Evolutionary conservation across 2,888 invertebrate species (phyloP), one percentile per base, ranked within the genome.

Genomic region (Darwinula stevensoni): DNA sequence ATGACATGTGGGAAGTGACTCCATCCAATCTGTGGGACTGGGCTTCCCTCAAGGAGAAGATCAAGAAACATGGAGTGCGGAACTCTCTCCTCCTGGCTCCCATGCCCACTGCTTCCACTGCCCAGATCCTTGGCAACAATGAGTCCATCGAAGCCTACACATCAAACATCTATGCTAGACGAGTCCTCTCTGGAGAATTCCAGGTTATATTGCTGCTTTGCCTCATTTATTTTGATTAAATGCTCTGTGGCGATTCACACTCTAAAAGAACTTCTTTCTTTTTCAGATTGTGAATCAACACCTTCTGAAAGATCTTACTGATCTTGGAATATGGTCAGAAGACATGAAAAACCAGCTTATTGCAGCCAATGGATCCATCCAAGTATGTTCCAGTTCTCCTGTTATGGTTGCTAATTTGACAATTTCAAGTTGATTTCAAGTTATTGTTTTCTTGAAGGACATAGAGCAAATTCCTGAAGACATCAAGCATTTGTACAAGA

Each of bases 41-140:
- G 97, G 45, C 55, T 2, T 54, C 47, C 4, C 56, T 97, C 13
- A 82, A 82, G 51, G 60, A 57, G 31, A 73, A 72, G 47, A 88
- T 97, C 41, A 66, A 72, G 1, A 59, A 71, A 53, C 63, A 78
- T 52, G 97, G 97, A 6, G 57, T 94, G 0, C 59, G 94, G 34
- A 97, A 97, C 56, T 88, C 88, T 2, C 57, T 91, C 16, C 56
- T 97, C 14, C 42, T 94, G 38, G 91, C 94, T 0, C 91, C 91
- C 1, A 97, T 97, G 94, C 94, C 94, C 1, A 97, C 94, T 4
- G 91, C 94, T 5, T 88, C 91, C 2, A 97, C 94, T 0, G 94
- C 97, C 3, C 94, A 97, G 55, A 99, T 99, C 46, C 63, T 97
- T 29, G 97, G 97, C 13, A 99, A 97, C 49, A 97, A 94, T 49